Evolutionary conservation across 2,113 vertebrate genomes (phyloP).

Genomic region (Marmota flaviventris): DNA sequence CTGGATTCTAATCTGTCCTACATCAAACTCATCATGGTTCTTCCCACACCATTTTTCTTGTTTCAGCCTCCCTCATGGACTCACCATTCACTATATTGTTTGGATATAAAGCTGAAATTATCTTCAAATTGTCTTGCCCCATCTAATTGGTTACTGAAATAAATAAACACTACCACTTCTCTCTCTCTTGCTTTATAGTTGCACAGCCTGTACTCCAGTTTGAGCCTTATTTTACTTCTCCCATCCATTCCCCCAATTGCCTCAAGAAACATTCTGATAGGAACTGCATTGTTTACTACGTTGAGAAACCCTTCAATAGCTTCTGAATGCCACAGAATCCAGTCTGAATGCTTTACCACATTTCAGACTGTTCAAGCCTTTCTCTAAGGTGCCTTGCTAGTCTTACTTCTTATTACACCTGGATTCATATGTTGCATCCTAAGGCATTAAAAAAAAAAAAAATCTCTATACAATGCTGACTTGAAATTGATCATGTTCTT

Average conservation of each 20-base stretch:
- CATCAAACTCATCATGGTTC: not conserved
- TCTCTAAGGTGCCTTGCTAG: not conserved
- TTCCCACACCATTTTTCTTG: not conserved
- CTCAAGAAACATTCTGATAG: not conserved
- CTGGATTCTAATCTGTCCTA: not conserved
- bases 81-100: not conserved
- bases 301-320: not conserved
- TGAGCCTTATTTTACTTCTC: not conserved
- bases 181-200: not conserved
- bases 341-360: not conserved
- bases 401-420: not conserved
- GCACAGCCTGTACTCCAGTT: not conserved
- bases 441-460: not conserved
- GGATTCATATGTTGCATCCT: not conserved
- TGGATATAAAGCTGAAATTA: not conserved
- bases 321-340: not conserved
- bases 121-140: not conserved
- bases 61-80: not conserved
- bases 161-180: not conserved
- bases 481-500: not conserved
- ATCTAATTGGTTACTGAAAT: not conserved
- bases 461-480: not conserved
- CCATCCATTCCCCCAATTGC: not conserved
- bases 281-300: not conserved
- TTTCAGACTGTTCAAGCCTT: not conserved